A percentile compares a stretch with the other conserved stretches of the same genome.
phyloP scores from a whole-genome alignment of 2,797 vertebrate genomes.

The Erethizon dorsatum region DNA sequence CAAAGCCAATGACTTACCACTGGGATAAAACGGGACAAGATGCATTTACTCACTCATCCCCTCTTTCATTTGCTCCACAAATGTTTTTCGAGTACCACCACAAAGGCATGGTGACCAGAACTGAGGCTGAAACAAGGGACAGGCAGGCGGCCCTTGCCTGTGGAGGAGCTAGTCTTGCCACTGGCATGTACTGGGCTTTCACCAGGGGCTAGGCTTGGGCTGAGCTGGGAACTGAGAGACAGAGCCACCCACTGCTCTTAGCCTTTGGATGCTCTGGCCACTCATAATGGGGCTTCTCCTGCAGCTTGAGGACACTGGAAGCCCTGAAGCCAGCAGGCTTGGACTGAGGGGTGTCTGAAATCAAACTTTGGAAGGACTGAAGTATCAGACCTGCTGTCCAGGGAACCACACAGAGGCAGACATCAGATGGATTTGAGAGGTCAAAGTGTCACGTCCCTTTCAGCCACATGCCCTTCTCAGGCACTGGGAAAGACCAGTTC shows the following conservation, averaged over 20 bases:
- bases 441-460: background rate
- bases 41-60: no score
- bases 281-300: background rate
- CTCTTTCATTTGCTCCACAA: background rate
- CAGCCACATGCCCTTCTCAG: background rate
- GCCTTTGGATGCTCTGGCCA: background rate
- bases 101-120: background rate
- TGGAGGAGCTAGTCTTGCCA: background rate
- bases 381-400: background rate
- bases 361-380: background rate
- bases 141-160: background rate
- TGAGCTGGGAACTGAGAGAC: background rate
- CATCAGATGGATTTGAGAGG: background rate
- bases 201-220: background rate
- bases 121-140: background rate
- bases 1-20: background rate
- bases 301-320: background rate
- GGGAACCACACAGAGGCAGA: background rate
- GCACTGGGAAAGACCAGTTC: background rate
- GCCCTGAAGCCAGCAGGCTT: background rate
- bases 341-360: background rate
- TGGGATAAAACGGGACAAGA: background rate
- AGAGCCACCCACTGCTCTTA: background rate
- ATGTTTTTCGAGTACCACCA: background rate
- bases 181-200: background rate